Base-by-base conservation (phyloP, 2,888 invertebrate species). In the Dinocampus coccinellae region DNA sequence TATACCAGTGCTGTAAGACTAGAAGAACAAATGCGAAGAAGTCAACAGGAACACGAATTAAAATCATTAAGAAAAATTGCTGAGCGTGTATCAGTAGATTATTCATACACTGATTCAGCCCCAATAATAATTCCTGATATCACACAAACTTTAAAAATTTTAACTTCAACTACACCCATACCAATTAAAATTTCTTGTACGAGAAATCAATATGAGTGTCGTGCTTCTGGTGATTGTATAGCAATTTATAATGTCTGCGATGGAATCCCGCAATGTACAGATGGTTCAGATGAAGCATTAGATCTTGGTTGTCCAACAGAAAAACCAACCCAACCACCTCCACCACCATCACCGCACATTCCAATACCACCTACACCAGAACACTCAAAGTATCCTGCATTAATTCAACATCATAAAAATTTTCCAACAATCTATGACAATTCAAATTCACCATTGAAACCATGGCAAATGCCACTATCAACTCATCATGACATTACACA, bases 171-270 rank as follows among this genome's bases (percentile, higher is more conserved):
- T 20, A 84, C 83, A 9, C 76, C 78, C 29, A 36, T 70, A 13
- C 79, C 81, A 13, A 69, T 77, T 20, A 85, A 83, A 74, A 78
- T 78, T 73, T 81, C 89, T 73, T 97, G 97, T 89, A 94, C 93
- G 79, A 91, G 93, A 74, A 95, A 94, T 88, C 96, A 97, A 88
- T 97, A 97, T 88, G 93, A 93, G 87, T 97, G 97, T 84, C 92
- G 93, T 77, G 92, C 91, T 73, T 94, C 94, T 55, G 93, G 93
- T 58, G 97, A 97, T 88, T 98, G 97, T 87, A 96, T 98, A 81
- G 97, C 97, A 6, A 92, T 97, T 80, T 98, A 98, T 89, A 97
- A 98, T 88, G 96, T 95, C 9, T 98, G 97, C 84, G 96, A 97
- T 88, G 97, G 97, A 65, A 95, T 98, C 80, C 93, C 96, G 29